Evolutionary conservation across 2,113 vertebrate genomes (phyloP).

Genomic region (Psilopogon haemacephalus): DNA sequence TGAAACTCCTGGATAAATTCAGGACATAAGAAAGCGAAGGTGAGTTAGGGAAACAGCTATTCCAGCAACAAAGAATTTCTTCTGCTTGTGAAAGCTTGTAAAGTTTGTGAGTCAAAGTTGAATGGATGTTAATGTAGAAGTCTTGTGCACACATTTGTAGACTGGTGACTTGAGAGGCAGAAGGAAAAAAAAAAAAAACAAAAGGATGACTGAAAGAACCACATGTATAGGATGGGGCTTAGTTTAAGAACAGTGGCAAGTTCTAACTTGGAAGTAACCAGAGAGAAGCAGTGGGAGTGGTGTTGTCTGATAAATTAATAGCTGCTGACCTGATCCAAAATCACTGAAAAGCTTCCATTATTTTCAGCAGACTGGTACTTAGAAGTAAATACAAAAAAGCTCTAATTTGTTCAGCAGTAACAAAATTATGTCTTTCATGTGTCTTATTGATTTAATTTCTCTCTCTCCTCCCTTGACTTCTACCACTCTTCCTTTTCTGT

Average conservation of each 20-base stretch:
- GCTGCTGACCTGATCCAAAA: background rate
- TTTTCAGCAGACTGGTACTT: background rate
- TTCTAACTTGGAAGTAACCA: background rate
- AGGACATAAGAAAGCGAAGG: background rate
- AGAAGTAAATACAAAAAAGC: background rate
- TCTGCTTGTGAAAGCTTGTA: background rate
- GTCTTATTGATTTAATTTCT: background rate
- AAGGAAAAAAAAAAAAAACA: background rate
- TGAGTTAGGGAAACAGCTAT: background rate
- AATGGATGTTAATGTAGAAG: background rate
- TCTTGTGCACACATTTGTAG: background rate
- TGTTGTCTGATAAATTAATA: background rate
- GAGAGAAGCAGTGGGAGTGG: background rate
- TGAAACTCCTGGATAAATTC: constrained; percentile 55
- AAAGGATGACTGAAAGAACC: background rate
- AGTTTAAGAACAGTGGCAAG: background rate
- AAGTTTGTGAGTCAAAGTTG: background rate
- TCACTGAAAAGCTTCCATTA: background rate
- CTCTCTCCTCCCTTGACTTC: background rate
- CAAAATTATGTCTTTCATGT: background rate
- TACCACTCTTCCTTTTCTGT: constrained; percentile 7
- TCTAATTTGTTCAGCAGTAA: background rate
- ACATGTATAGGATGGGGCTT: background rate
- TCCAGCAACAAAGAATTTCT: background rate
- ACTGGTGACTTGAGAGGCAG: background rate